These are phyloP conservation scores for Sapayoa aenigma DNA, from an alignment of 2,113 vertebrate genomes.

Conservation along the genomic window DNA sequence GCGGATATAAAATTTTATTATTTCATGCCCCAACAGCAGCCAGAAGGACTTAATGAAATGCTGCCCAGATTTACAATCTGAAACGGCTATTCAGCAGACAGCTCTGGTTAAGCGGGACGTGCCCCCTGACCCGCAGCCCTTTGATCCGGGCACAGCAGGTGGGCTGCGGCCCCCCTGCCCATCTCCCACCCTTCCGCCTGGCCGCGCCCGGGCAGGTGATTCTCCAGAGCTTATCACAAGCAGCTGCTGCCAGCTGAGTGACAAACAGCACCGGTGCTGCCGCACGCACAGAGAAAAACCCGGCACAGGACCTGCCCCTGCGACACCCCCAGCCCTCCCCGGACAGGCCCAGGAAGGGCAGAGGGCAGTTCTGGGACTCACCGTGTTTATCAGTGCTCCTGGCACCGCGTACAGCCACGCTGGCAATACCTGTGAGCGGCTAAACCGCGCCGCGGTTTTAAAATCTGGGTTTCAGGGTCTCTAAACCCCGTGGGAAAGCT, in stretches of 20 bases:
- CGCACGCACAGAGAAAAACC: not conserved
- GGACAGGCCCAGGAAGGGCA: too few relatives aligned
- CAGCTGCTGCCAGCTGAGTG: slow-evolving; percentile 70
- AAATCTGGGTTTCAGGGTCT: not conserved
- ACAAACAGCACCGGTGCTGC: not conserved
- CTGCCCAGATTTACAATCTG: slow-evolving; percentile 83
- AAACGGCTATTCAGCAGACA: slow-evolving; percentile 81
- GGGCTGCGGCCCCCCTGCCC: slow-evolving; percentile 74
- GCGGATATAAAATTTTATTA: slow-evolving; percentile 83
- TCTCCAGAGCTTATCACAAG: slow-evolving; percentile 58
- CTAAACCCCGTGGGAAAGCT: not conserved
- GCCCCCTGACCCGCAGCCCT: slow-evolving; percentile 77
- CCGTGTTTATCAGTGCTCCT: not conserved
- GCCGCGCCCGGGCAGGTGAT: slow-evolving; percentile 72
- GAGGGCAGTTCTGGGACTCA: too few relatives aligned
- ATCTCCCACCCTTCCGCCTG: slow-evolving; percentile 69
- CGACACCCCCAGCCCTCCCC: too few relatives aligned
- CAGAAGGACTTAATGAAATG: slow-evolving; percentile 84
- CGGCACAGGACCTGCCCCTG: not conserved
- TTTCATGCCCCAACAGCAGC: slow-evolving; percentile 78
- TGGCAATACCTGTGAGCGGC: not conserved
- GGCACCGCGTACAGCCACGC: not conserved
- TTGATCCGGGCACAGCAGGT: slow-evolving; percentile 81
- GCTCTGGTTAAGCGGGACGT: slow-evolving; percentile 70
- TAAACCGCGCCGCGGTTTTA: not conserved